Evolutionary conservation across 1,140 invertebrate species (phyloP).

Genomic region (Aporrectodea caliginosa): DNA sequence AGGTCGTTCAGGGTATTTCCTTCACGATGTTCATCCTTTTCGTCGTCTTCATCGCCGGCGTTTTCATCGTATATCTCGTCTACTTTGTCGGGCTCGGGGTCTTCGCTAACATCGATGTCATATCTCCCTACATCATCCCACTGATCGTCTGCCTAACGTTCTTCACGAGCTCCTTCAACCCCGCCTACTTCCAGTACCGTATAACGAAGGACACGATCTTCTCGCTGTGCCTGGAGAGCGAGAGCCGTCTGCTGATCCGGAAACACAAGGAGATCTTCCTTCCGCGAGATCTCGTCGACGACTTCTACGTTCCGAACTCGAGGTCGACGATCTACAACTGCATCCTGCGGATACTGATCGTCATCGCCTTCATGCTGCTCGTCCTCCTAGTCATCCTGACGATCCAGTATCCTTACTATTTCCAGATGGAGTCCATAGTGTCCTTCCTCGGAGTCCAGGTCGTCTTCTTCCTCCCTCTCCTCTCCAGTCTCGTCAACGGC

Average conservation of each 20-base stretch:
- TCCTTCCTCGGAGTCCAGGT: constrained; percentile 22
- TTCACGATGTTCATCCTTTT: constrained; percentile 1
- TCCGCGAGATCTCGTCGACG: constrained; percentile 11
- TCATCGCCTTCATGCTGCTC: neutral
- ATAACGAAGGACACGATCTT: neutral
- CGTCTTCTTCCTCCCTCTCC: constrained; percentile 15
- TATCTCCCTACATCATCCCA: constrained; percentile 15
- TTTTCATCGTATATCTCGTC: constrained; percentile 10
- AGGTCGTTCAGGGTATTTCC: neutral
- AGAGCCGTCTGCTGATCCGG: neutral
- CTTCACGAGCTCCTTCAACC: neutral
- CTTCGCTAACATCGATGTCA: constrained; percentile 14
- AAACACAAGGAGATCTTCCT: constrained; percentile 18
- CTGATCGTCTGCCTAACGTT: neutral
- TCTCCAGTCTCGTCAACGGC: constrained; percentile 5
- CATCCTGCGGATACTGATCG: neutral
- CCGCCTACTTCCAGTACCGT: constrained; percentile 3
- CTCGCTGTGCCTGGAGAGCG: constrained; percentile 6
- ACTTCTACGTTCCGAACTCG: constrained; percentile 19
- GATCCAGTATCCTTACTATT: constrained; percentile 12
- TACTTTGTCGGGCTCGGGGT: constrained; percentile 20
- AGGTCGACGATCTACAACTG: neutral
- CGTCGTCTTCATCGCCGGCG: constrained; percentile 6
- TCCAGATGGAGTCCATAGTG: constrained; percentile 12
- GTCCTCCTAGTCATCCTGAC: constrained; percentile 17